Evolutionary conservation across 2,888 invertebrate genomes (phyloP), one percentile per base, ranked within the genome.

Genomic region (Pyralis farinalis): DNA sequence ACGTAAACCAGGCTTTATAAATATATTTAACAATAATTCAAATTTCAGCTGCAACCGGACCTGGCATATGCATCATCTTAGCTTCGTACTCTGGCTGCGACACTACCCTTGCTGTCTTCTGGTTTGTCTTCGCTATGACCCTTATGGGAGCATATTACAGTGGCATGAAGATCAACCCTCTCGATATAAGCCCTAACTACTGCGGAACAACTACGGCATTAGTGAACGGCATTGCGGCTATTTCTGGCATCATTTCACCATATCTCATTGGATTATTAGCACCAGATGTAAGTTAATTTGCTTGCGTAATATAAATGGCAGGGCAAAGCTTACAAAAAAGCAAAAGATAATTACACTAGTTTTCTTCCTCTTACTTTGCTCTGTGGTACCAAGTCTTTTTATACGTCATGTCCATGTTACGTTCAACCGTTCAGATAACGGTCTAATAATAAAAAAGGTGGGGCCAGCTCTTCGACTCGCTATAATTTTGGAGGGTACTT

Each of bases 61-160:
- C 93, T 0, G 92, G 92, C 3, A 81, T 92, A 37, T 92, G 92
- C 55, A 90, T 93, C 34, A 78, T 93, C 34, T 67, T 89, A 12
- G 93, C 93, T 0, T 91, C 92, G 0, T 93, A 93, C 69, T 91
- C 91, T 0, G 92, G 92, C 10, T 93, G 93, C 49, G 80, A 92
- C 48, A 74, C 87, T 0, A 77, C 85, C 6, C 61, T 87, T 4
- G 67, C 90, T 7, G 90, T 92, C 0, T 84, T 92, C 40, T 89
- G 93, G 73, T 92, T 93, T 57, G 88, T 93, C 8, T 63, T 91
- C n/a, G 91, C 89, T 29, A 91, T 93, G 92, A 91, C 91, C 0
- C 89, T 92, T 11, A 93, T 94, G 93, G 94, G 94, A 0, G 91
- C 93, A 1, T 94, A 92, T 66, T 94, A 94, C 75, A 91, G 93